These are phyloP conservation scores for Andricus curvator DNA, from an alignment of 2,888 invertebrate species.

Conservation along the genomic window DNA sequence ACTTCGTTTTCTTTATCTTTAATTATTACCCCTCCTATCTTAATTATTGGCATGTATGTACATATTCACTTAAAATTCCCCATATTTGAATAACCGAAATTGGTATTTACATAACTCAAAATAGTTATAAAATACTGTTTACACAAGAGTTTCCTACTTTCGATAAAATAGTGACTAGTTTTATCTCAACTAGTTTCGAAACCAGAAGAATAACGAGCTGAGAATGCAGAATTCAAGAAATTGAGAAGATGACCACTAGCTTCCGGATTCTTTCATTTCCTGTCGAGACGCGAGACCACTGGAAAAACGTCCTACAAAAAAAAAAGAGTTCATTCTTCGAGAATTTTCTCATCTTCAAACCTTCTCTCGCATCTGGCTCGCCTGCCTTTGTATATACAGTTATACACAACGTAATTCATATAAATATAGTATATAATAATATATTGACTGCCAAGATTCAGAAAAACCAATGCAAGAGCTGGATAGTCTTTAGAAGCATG, in stretches of 20 bases:
- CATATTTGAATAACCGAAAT: too few species aligned
- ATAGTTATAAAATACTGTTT: not conserved
- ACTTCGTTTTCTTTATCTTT: not conserved
- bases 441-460: not conserved
- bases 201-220: not conserved
- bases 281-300: slow-evolving; percentile 18
- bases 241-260: not conserved
- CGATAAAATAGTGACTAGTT: not conserved
- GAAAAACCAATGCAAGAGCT: not conserved
- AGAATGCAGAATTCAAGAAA: not conserved
- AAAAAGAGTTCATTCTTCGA: not conserved
- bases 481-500: not conserved
- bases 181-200: not conserved
- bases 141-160: not conserved
- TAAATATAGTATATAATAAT: not conserved
- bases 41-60: not conserved
- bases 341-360: slow-evolving; percentile 20
- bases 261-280: not conserved
- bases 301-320: slow-evolving; percentile 4
- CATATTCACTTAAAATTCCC: not conserved
- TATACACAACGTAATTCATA: not conserved
- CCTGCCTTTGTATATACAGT: not conserved
- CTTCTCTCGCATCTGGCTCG: slow-evolving; percentile 9
- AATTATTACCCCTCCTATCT: not conserved
- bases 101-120: not conserved